phyloP scores from a whole-genome alignment of 2,113 vertebrate species.

The Holacanthus passer region DNA sequence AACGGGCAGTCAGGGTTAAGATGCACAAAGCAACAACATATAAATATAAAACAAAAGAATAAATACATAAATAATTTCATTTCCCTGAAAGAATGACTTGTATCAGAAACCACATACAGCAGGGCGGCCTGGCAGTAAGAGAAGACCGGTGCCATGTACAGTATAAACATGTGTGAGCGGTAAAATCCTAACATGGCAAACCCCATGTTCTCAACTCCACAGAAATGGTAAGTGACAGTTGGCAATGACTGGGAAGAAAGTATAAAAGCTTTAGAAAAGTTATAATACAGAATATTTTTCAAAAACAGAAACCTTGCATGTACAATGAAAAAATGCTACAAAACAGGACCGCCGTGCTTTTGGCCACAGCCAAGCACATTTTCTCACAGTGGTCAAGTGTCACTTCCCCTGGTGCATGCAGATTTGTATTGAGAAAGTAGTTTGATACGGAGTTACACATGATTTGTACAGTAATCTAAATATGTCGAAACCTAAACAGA shows the following conservation, averaged over 20 bases:
- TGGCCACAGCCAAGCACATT: conserved; percentile 33
- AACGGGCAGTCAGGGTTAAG: neutral
- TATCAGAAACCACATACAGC: conserved; percentile 25
- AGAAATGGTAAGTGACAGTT: conserved; percentile 3
- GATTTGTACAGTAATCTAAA: conserved; percentile 35
- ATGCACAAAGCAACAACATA: conserved; percentile 32
- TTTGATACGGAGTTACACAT: neutral
- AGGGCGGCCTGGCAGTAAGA: conserved; percentile 17
- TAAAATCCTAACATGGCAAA: conserved; percentile 23
- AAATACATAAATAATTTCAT: conserved; percentile 68
- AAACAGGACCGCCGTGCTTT: conserved; percentile 19
- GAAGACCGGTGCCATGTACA: neutral
- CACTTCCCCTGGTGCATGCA: conserved; percentile 29
- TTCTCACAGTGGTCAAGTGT: conserved; percentile 69
- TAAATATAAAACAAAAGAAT: conserved; percentile 59
- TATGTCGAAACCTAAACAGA: neutral
- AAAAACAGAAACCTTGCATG: neutral
- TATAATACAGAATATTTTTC: conserved; percentile 7
- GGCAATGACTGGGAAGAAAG: conserved; percentile 47
- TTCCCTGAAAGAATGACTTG: conserved; percentile 58
- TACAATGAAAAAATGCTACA: conserved; percentile 38
- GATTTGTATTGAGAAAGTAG: neutral
- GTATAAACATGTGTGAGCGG: conserved; percentile 17
- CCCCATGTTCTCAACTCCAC: neutral
- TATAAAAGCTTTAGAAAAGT: conserved; percentile 63